Conservation (phyloP, 2,888 invertebrate genomes). For the Rutpela maculata region DNA sequence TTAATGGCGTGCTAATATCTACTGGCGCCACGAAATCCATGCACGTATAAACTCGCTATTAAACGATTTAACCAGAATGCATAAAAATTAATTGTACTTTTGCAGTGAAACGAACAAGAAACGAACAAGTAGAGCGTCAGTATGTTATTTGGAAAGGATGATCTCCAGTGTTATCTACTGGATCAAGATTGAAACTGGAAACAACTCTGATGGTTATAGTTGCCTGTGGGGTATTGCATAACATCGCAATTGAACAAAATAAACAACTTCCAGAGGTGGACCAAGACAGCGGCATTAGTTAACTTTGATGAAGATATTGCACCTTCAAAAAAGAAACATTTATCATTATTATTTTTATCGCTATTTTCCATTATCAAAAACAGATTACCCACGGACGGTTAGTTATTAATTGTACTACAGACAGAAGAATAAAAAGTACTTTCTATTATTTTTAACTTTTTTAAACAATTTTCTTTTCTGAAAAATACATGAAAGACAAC, state of each 20-base stretch:
- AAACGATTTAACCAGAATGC: background rate
- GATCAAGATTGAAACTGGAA: background rate
- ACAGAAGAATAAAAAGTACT: too few relatives aligned
- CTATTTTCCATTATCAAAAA: too few relatives aligned
- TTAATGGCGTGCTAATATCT: background rate
- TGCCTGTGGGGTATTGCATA: background rate
- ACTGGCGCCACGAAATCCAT: too few relatives aligned
- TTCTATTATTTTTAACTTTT: too few relatives aligned
- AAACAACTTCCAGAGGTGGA: background rate
- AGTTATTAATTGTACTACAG: too few relatives aligned
- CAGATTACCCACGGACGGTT: too few relatives aligned
- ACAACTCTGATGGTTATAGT: background rate
- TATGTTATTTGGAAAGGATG: background rate
- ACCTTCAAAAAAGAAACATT: background rate
- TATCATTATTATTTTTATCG: too few relatives aligned
- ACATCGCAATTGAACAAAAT: background rate
- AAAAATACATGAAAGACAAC: too few relatives aligned
- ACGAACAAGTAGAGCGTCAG: background rate
- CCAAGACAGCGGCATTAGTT: background rate
- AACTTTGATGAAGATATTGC: background rate
- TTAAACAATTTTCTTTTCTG: too few relatives aligned
- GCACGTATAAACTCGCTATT: background rate
- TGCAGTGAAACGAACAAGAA: background rate
- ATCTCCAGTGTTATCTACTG: background rate
- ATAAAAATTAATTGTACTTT: background rate